phyloP scores from a whole-genome alignment of 2,888 invertebrate genomes.

The Luperina testacea region DNA sequence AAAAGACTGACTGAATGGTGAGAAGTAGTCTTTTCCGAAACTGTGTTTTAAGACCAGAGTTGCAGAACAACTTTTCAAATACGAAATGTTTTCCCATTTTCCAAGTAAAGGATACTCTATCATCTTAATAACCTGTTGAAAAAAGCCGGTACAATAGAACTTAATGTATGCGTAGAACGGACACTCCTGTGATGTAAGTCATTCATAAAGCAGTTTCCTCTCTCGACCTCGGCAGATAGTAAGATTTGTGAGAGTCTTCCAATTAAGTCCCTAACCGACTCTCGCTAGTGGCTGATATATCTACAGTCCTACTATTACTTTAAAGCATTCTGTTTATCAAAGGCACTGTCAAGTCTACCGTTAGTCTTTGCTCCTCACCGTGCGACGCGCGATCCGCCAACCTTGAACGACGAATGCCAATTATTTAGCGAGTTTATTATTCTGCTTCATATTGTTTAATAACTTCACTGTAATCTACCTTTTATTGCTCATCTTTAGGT shows the following conservation, averaged over 20 bases:
- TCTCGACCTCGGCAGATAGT: not conserved
- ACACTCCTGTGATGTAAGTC: not conserved
- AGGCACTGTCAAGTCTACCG: constrained; percentile 19
- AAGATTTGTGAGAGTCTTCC: not conserved
- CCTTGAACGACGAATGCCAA: constrained; percentile 76
- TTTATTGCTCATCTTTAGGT: constrained; percentile 40
- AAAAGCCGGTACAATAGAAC: not conserved
- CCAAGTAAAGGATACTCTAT: not conserved
- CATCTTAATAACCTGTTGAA: not conserved
- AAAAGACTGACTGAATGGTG: not conserved
- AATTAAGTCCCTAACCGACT: not conserved
- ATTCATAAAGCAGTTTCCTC: not conserved
- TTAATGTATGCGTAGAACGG: not conserved
- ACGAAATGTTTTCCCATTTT: not conserved
- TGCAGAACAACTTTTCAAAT: not conserved
- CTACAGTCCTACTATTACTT: too few relatives aligned
- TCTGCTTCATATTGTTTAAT: constrained; percentile 69
- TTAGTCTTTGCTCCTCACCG: constrained; percentile 43
- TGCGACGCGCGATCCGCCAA: constrained; percentile 59
- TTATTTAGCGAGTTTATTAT: constrained; percentile 74
- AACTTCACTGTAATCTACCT: constrained; percentile 55
- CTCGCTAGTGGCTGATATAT: too few relatives aligned
- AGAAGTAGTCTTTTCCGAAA: too few relatives aligned
- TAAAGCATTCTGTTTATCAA: not conserved
- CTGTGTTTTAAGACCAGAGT: not conserved